These are phyloP conservation scores for Papilio aristodemus DNA, from an alignment of 1,140 invertebrate species.

Conservation along the genomic window DNA sequence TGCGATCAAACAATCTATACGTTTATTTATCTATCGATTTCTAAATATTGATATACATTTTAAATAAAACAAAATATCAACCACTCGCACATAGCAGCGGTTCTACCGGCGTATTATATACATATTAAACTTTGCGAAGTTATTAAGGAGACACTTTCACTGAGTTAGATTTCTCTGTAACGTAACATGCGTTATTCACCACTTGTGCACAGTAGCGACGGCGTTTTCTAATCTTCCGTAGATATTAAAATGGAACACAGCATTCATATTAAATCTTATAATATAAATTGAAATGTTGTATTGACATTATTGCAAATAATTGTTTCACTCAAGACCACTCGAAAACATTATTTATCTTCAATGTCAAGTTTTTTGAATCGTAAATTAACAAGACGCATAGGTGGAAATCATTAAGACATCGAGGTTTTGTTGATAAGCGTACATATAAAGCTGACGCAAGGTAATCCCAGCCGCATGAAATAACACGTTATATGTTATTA, in stretches of 20 bases:
- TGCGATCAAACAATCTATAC: not conserved
- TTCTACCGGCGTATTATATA: constrained; percentile 18
- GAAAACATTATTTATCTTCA: not conserved
- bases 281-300: not conserved
- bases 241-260: constrained; percentile 24
- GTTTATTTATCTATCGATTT: constrained; percentile 18
- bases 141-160: constrained; percentile 66
- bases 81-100: not conserved
- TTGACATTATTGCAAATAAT: not conserved
- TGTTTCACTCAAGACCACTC: not conserved
- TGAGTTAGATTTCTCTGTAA: constrained; percentile 66
- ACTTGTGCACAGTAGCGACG: constrained; percentile 34
- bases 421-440: constrained; percentile 1
- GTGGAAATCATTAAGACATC: constrained; percentile 13
- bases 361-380: not conserved
- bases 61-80: constrained; percentile 27
- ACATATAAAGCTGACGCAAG: constrained; percentile 30
- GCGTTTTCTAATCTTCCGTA: constrained; percentile 25
- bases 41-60: constrained; percentile 31
- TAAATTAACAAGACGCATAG: constrained; percentile 16
- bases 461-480: constrained; percentile 17
- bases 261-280: not conserved
- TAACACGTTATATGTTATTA: constrained; percentile 31
- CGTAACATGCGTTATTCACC: constrained; percentile 60
- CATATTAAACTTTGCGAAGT: constrained; percentile 29